These are phyloP conservation scores for Falco naumanni DNA, from an alignment of 2,797 vertebrate species.

Conservation along the genomic window DNA sequence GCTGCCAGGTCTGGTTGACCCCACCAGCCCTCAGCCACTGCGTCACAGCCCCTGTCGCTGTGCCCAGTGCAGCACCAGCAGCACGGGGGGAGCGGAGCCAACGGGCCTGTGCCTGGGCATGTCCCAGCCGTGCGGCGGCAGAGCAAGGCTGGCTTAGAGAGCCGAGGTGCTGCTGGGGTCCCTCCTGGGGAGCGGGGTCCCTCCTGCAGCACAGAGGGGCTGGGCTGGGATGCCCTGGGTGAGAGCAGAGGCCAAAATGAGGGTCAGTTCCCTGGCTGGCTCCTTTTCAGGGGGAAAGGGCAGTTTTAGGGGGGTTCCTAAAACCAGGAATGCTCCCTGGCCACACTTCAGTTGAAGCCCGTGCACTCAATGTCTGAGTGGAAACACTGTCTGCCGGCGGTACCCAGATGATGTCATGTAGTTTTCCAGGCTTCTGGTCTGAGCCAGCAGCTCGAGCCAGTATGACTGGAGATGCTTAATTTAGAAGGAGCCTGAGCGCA, in stretches of 20 bases:
- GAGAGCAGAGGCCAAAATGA: background rate
- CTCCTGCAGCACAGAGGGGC: background rate
- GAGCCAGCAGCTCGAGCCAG: conserved; percentile 54
- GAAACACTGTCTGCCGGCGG: background rate
- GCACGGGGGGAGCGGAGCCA: rapidly evolving
- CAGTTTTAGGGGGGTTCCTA: background rate
- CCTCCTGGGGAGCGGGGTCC: background rate
- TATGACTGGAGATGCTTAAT: conserved; percentile 56
- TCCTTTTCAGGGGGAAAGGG: background rate
- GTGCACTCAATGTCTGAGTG: background rate
- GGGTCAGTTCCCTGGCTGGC: background rate
- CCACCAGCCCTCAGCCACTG: background rate
- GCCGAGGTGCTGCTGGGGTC: background rate
- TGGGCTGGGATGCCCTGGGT: background rate
- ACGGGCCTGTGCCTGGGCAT: background rate
- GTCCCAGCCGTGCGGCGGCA: rapidly evolving
- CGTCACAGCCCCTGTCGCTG: background rate
- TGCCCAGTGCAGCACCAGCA: background rate
- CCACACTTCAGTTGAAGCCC: background rate
- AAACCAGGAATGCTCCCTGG: background rate
- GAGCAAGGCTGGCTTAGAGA: background rate
- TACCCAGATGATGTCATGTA: conserved; percentile 59
- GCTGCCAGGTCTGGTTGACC: background rate
- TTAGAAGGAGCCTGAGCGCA: conserved; percentile 36
- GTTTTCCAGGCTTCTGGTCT: conserved; percentile 64